Base-by-base conservation (phyloP, 2,113 vertebrate species). In the Fulica atra region DNA sequence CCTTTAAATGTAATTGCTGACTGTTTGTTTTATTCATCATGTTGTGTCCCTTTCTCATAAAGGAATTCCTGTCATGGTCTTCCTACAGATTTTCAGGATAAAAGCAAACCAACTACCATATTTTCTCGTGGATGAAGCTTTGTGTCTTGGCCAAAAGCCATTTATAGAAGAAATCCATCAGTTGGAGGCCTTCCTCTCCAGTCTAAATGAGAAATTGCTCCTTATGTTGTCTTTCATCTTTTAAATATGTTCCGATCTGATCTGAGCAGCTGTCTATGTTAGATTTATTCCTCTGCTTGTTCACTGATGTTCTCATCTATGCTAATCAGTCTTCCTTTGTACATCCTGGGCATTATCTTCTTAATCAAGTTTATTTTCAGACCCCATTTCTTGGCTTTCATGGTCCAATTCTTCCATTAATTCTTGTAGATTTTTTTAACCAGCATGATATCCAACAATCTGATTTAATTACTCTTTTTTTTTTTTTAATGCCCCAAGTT, bases 191-290 rank as follows among this genome's bases (percentile, higher is more conserved):
- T 95, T 96, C 88, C 82, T 95, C 64, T 90, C 84, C 93, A 94
- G 78, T 96, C 89, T 92, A 91, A 91, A 96, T 87, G 85, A 96
- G 92, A 91, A 90, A 96, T 96, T 92, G 64, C 74, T 95, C 84
- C 85, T 91, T 87, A 53, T 65, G 68, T 83, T 96, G 80, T 94
- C 88, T 97, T 97, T 96, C 83, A 89, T 97, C 96, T 96, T 97
- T 93, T 93, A 96, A 97, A 96, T 95, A 82, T 91, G 85, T 77
- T 87, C 90, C 4, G 11, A 92, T 92, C 81, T 74, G 91, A 96
- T 97, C 85, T 94, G 88, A 96, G 87, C 77, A 96, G 77, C 83
- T 95, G 93, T 85, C 94, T 57, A 44, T 85, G 68, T 66, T 81
- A 96, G 93, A 96, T 92, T 97, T 95, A 95, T 96, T 93, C 71